Conservation (phyloP, 2,113 vertebrate species). For the Meriones unguiculatus region DNA sequence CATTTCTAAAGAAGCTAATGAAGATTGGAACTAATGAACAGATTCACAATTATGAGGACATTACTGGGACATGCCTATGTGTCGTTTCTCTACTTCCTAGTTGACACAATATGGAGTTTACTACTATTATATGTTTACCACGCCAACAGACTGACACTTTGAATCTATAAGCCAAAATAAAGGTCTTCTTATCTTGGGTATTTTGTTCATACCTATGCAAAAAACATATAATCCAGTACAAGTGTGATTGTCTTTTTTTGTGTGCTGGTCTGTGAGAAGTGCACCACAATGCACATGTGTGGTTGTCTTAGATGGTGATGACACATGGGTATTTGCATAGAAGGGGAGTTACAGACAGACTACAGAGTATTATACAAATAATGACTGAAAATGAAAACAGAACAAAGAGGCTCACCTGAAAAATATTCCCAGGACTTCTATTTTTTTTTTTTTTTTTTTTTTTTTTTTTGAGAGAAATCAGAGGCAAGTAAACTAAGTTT, state of each 20-base stretch:
- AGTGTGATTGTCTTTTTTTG: too few relatives aligned
- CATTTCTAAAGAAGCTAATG: not conserved
- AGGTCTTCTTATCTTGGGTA: not conserved
- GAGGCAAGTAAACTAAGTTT: not conserved
- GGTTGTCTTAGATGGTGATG: not conserved
- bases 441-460: not conserved
- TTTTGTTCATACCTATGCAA: not conserved
- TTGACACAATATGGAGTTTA: not conserved
- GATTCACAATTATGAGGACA: not conserved
- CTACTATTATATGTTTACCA: not conserved
- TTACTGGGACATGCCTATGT: not conserved
- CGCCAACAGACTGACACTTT: not conserved
- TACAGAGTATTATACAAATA: not conserved
- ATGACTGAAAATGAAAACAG: constrained; percentile 44
- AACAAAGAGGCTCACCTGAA: not conserved
- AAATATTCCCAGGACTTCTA: not conserved
- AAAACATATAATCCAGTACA: not conserved
- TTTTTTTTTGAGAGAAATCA: not conserved
- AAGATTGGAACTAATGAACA: not conserved
- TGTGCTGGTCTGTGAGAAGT: too few relatives aligned
- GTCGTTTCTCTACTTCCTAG: not conserved
- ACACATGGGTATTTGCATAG: constrained; percentile 45
- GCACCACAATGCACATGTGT: too few relatives aligned
- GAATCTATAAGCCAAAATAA: not conserved
- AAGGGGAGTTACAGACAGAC: not conserved